Conservation (phyloP, 2,888 invertebrate genomes). For the Chesias legatella region DNA sequence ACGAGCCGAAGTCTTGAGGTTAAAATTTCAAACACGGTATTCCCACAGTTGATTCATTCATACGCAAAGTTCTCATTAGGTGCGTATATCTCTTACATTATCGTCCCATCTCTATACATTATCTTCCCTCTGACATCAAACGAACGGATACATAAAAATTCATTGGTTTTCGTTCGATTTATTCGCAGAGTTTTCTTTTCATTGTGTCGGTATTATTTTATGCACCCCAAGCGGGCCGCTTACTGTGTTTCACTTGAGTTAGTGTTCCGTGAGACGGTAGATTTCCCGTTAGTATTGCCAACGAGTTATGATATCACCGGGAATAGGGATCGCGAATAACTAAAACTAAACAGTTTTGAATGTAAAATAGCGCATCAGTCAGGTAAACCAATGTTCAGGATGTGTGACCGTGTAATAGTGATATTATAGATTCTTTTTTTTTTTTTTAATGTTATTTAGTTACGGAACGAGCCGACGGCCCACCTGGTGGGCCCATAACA, state of each 20-base stretch:
- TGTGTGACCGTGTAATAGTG: background rate
- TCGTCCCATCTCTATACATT: background rate
- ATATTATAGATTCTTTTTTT: no score
- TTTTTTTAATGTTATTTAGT: no score
- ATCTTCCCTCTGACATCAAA: slow-evolving; percentile 21
- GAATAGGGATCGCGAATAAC: slow-evolving; percentile 11
- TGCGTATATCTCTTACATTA: no score
- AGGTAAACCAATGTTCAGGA: background rate
- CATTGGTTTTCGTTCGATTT: slow-evolving; percentile 57
- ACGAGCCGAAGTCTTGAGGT: no score
- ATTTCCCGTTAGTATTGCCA: slow-evolving; percentile 15
- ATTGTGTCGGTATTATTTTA: slow-evolving; percentile 61
- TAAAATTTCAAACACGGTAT: no score
- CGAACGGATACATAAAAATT: slow-evolving; percentile 56
- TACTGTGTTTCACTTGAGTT: slow-evolving; percentile 28
- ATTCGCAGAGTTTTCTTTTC: slow-evolving; percentile 51
- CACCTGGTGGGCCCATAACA: no score
- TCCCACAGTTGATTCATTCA: no score
- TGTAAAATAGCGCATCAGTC: background rate
- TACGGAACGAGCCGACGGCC: no score
- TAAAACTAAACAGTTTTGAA: slow-evolving; percentile 6
- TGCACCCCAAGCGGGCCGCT: slow-evolving; percentile 46
- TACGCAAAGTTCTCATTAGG: no score
- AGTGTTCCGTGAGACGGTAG: slow-evolving; percentile 23
- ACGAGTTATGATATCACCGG: slow-evolving; percentile 17